Evolutionary conservation across 2,888 invertebrate species (phyloP).

Genomic region (Dyspetes luteomarginatus): DNA sequence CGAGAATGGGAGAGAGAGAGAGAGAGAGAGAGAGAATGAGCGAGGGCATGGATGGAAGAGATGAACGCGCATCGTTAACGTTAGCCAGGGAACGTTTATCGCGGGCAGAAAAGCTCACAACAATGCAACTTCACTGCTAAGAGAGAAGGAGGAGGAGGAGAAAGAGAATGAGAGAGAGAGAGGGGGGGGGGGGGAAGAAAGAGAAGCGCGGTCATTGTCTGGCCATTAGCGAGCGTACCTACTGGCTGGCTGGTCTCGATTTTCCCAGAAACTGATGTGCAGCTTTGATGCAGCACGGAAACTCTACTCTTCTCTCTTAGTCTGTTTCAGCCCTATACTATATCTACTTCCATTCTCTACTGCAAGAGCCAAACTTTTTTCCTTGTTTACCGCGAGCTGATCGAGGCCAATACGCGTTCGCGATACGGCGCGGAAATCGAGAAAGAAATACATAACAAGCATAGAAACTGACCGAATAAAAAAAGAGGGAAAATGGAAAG

Average conservation of each 20-base stretch:
- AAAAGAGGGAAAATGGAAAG: constrained; percentile 1
- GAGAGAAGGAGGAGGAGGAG: constrained; percentile 3
- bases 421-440: constrained; percentile 14
- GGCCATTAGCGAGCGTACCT: constrained; percentile 73
- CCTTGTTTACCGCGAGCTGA: background rate
- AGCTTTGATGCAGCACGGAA: constrained; percentile 27
- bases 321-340: constrained; percentile 23
- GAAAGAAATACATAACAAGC: background rate
- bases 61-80: constrained; percentile 63
- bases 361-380: constrained; percentile 29
- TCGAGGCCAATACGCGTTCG: background rate
- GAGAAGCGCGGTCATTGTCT: constrained; percentile 70
- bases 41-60: constrained; percentile 11
- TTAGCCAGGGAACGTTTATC: constrained; percentile 50
- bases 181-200: constrained; percentile 8
- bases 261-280: constrained; percentile 26
- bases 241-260: constrained; percentile 33
- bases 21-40: constrained; percentile 1
- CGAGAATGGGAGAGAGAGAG: no score
- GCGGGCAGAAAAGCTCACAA: constrained; percentile 57
- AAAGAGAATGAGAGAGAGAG: background rate
- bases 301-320: background rate
- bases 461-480: background rate
- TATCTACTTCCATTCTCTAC: constrained; percentile 14
- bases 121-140: constrained; percentile 17